Percentiles rank a stretch among this genome's conserved stretches.
phyloP scores from a whole-genome alignment of 2,888 invertebrate genomes.

The Cyaniris semiargus region DNA sequence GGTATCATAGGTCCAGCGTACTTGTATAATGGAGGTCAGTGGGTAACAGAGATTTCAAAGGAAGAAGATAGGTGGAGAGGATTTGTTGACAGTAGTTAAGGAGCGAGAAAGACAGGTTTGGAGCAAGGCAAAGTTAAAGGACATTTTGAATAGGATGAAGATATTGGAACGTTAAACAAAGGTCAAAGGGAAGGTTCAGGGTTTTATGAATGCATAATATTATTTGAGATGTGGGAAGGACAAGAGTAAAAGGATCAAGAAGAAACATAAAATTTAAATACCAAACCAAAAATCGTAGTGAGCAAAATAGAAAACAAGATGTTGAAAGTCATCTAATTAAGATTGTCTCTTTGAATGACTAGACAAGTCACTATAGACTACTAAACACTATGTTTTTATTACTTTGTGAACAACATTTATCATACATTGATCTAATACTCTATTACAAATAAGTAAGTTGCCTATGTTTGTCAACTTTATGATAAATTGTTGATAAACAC shows the following conservation, averaged over 20 bases:
- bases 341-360: too few species aligned
- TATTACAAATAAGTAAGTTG: background rate
- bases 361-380: too few species aligned
- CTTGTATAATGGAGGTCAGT: too few species aligned
- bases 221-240: background rate
- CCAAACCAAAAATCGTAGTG: too few species aligned
- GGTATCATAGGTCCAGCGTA: too few species aligned
- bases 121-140: background rate
- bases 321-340: background rate
- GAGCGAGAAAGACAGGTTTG: background rate
- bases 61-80: background rate
- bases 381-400: background rate
- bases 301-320: background rate
- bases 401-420: background rate
- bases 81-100: too few species aligned
- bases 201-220: background rate
- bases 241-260: background rate
- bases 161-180: background rate
- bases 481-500: conserved; percentile 24
- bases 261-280: too few species aligned
- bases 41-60: background rate
- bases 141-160: background rate
- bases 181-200: too few species aligned
- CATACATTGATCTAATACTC: background rate
- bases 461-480: background rate